These are phyloP conservation scores for Andinoacara biseriatus DNA, from an alignment of 2,113 vertebrate genomes.

Conservation along the genomic window DNA sequence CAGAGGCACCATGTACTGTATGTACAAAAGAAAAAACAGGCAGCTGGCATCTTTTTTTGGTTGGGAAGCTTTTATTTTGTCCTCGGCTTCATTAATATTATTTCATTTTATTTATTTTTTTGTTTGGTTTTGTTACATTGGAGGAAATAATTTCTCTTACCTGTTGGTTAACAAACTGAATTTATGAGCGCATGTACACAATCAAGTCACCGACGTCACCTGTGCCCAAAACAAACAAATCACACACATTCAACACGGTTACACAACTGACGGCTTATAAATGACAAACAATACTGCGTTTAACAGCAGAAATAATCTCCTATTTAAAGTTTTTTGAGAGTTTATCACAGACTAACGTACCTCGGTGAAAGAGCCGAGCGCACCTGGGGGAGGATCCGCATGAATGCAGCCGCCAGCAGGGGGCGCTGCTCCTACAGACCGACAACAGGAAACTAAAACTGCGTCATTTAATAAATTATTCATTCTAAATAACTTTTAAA, in stretches of 20 bases:
- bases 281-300: rapidly evolving
- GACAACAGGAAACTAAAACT: background rate
- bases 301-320: background rate
- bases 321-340: background rate
- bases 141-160: background rate
- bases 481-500: background rate
- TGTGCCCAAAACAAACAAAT: background rate
- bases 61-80: background rate
- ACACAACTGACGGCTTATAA: background rate
- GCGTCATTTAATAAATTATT: rapidly evolving
- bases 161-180: background rate
- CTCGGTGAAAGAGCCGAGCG: background rate
- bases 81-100: background rate
- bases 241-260: background rate
- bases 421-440: background rate
- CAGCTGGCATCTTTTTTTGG: rapidly evolving
- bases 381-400: background rate
- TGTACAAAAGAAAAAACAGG: background rate
- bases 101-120: too few relatives aligned
- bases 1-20: background rate
- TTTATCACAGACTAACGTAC: background rate
- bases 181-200: background rate
- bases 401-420: background rate
- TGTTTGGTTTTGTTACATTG: background rate
- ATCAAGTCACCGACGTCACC: background rate